Conservation (phyloP, 2,888 invertebrate genomes). For the Lepidocyrtinus sp. region DNA sequence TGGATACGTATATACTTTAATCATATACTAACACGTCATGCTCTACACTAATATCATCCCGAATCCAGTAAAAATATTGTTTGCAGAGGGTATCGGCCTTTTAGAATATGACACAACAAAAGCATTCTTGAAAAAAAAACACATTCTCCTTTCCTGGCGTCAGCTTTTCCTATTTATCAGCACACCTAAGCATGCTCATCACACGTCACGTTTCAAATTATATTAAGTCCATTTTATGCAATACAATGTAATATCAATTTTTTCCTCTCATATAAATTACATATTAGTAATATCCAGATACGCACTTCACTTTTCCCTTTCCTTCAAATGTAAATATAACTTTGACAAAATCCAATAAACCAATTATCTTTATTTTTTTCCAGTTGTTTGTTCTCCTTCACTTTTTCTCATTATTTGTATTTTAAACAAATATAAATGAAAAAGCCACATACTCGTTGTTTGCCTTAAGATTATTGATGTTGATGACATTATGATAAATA, state of each 20-base stretch:
- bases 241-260: no score
- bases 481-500: slow-evolving; percentile 2
- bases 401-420: neutral
- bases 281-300: no score
- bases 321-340: neutral
- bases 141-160: slow-evolving; percentile 52
- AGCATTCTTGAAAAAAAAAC: slow-evolving; percentile 42
- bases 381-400: neutral
- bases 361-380: neutral
- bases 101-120: slow-evolving; percentile 58
- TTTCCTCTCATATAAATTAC: no score
- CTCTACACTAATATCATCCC: slow-evolving; percentile 5
- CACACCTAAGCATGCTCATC: slow-evolving; percentile 1
- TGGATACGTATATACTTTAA: neutral
- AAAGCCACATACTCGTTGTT: no score
- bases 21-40: slow-evolving; percentile 8
- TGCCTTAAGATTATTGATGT: no score
- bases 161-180: slow-evolving; percentile 33
- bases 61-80: slow-evolving; percentile 59
- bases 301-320: neutral
- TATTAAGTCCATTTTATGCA: slow-evolving; percentile 3
- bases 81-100: slow-evolving; percentile 62
- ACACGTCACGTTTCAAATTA: neutral
- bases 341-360: slow-evolving; percentile 11
- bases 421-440: neutral